A percentile compares a stretch with the other conserved stretches of the same genome.
These are phyloP conservation scores for Astur gentilis DNA, from an alignment of 2,113 vertebrate species.

Conservation along the genomic window DNA sequence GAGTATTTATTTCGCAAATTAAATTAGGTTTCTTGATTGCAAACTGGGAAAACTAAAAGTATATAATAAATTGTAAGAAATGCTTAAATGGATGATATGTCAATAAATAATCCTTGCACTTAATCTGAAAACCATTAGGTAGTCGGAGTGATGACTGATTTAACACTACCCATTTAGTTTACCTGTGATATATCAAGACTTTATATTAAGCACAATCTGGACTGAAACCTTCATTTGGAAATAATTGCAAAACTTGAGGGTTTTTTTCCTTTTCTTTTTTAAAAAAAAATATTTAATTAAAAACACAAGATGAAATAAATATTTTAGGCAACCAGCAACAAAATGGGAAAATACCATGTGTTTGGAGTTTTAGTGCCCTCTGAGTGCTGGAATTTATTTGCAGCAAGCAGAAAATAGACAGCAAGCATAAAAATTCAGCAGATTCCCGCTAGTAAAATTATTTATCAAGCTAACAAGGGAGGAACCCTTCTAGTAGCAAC, in stretches of 20 bases:
- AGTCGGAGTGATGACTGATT: slow-evolving; percentile 3
- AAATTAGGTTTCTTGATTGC: not conserved
- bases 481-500: slow-evolving; percentile 90
- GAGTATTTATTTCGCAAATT: not conserved
- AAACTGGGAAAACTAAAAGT: not conserved
- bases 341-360: slow-evolving; percentile 78
- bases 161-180: not conserved
- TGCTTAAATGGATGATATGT: not conserved
- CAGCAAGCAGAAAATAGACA: slow-evolving; percentile 96
- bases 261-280: not conserved
- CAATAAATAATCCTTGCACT: slow-evolving; percentile 18
- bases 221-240: slow-evolving; percentile 18
- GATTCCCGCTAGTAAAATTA: slow-evolving; percentile 96
- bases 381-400: slow-evolving; percentile 97
- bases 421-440: slow-evolving; percentile 94
- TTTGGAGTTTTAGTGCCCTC: slow-evolving; percentile 91
- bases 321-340: slow-evolving; percentile 73
- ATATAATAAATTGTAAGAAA: not conserved
- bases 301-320: slow-evolving; percentile 73
- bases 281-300: slow-evolving; percentile 64
- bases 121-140: not conserved
- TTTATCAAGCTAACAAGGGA: slow-evolving; percentile 99
- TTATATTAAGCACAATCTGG: not conserved
- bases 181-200: not conserved
- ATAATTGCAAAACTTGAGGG: not conserved